phyloP scores from a whole-genome alignment of 2,113 vertebrate genomes.

The Calyptomena viridis region DNA sequence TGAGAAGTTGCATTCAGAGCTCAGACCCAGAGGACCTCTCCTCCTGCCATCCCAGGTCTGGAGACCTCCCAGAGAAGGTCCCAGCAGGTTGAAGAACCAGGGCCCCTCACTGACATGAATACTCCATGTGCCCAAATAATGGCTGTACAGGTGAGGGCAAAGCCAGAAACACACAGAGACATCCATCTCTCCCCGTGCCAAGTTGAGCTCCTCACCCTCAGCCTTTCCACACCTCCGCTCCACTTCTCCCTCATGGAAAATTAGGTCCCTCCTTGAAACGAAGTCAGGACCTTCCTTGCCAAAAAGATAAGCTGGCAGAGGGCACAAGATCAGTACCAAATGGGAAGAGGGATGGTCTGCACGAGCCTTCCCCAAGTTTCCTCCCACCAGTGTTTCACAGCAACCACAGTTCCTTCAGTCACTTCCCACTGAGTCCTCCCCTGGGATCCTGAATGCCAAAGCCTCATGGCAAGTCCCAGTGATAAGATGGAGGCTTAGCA shows the following conservation, averaged over 20 bases:
- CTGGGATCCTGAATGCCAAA: background rate
- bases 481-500: background rate
- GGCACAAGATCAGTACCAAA: background rate
- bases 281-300: background rate
- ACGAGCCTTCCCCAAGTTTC: fast-evolving
- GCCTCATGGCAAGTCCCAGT: background rate
- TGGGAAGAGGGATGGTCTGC: background rate
- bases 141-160: background rate
- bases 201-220: background rate
- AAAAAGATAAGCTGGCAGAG: background rate
- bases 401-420: background rate
- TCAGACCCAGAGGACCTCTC: background rate
- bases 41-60: background rate
- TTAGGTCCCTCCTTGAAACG: background rate
- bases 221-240: background rate
- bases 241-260: background rate
- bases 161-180: background rate
- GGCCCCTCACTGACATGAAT: background rate
- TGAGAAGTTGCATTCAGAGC: background rate
- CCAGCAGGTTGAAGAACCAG: background rate
- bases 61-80: background rate
- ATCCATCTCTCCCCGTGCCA: background rate
- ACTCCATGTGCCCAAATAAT: background rate
- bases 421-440: background rate
- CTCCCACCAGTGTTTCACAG: background rate